Conservation (phyloP, 2,113 vertebrate species). For the Lophotis ruficrista region DNA sequence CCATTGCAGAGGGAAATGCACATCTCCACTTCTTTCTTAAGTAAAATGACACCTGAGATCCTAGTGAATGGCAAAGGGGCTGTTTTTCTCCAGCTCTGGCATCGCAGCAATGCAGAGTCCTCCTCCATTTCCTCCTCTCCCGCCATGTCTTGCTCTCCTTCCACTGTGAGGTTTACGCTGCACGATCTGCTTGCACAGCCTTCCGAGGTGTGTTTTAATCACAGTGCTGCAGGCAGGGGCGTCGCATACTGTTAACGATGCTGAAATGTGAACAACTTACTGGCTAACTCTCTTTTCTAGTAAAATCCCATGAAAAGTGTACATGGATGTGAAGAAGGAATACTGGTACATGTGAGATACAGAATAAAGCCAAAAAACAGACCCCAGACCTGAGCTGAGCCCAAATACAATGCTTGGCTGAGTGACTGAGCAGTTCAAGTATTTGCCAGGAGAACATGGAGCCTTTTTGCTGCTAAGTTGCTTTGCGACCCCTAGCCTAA, state of each 20-base stretch:
- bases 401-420: not conserved
- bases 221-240: not conserved
- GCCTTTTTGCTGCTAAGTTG: not conserved
- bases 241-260: accelerated
- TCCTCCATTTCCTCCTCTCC: not conserved
- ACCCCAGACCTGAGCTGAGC: not conserved
- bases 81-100: not conserved
- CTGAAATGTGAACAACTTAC: not conserved
- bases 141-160: not conserved
- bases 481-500: not conserved
- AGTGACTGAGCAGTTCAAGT: not conserved
- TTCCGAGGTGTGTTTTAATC: not conserved
- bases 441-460: not conserved
- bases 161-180: accelerated
- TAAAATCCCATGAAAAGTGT: not conserved
- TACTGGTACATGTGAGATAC: not conserved
- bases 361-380: not conserved
- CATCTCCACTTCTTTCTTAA: not conserved
- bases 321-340: not conserved
- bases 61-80: not conserved
- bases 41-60: not conserved
- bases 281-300: not conserved
- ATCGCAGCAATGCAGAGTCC: not conserved
- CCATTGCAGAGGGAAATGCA: not conserved
- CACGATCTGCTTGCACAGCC: not conserved